Evolutionary conservation across 2,797 vertebrate species (phyloP).

Genomic region (Liparis tanakae): DNA sequence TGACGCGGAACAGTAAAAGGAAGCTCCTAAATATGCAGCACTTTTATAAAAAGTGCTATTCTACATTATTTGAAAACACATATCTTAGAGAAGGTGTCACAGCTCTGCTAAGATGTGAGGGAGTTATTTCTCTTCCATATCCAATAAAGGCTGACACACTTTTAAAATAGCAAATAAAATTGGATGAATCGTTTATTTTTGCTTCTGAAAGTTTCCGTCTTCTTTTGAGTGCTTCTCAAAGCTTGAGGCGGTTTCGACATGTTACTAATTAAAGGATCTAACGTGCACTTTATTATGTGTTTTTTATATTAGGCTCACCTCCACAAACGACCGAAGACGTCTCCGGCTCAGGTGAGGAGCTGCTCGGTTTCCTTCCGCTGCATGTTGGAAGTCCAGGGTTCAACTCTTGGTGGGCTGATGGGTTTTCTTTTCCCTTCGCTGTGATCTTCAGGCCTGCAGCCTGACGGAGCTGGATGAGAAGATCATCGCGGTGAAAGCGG

Average conservation of each 20-base stretch:
- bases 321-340: constrained; percentile 90
- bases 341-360: constrained; percentile 85
- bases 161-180: not conserved
- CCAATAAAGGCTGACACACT: not conserved
- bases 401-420: not conserved
- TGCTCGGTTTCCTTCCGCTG: constrained; percentile 13
- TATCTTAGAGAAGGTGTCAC: not conserved
- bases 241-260: constrained; percentile 4
- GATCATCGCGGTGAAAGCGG: constrained; percentile 92
- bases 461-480: constrained; percentile 96
- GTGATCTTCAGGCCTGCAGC: constrained; percentile 87
- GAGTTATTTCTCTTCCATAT: not conserved
- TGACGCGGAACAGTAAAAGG: constrained; percentile 42
- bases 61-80: not conserved
- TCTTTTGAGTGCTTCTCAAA: constrained; percentile 10
- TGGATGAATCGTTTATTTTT: not conserved
- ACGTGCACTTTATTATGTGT: constrained; percentile 21
- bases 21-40: constrained; percentile 18
- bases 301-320: constrained; percentile 84
- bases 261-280: constrained; percentile 18
- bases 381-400: constrained; percentile 5
- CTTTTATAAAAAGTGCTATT: too few species aligned
- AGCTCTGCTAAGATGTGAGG: constrained; percentile 4
- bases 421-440: not conserved
- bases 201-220: too few species aligned